These are phyloP conservation scores for Orchesella cincta DNA, from an alignment of 1,140 invertebrate genomes.

Conservation along the genomic window DNA sequence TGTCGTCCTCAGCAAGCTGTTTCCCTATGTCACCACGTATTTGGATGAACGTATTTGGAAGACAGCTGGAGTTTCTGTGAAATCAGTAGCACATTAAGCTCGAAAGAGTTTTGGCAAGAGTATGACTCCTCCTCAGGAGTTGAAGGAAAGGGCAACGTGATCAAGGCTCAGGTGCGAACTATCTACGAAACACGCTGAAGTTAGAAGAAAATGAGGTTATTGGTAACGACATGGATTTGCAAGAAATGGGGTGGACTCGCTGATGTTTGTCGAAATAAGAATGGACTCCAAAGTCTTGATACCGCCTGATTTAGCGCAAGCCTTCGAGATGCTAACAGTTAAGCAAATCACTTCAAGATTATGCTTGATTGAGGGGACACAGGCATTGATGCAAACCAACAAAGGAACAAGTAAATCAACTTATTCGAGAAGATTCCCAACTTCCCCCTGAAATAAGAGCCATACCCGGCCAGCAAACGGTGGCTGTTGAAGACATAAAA, in stretches of 20 bases:
- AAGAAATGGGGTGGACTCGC: slow-evolving; percentile 7
- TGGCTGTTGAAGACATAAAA: not conserved
- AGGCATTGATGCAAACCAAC: not conserved
- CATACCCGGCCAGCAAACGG: not conserved
- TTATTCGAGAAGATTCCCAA: not conserved
- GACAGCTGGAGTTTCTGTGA: not conserved
- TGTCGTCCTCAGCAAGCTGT: not conserved
- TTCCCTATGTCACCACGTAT: not conserved
- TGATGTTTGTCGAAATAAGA: slow-evolving; percentile 27
- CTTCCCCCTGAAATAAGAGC: not conserved
- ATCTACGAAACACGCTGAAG: not conserved
- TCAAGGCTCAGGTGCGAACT: not conserved
- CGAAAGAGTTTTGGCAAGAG: slow-evolving; percentile 11
- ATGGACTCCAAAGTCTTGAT: not conserved
- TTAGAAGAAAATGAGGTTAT: not conserved
- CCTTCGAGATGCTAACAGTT: not conserved
- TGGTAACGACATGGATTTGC: not conserved
- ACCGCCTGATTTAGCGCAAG: not conserved
- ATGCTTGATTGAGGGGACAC: too few species aligned
- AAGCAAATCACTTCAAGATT: not conserved
- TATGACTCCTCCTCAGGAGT: not conserved
- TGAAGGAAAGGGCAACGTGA: not conserved
- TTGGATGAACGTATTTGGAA: not conserved
- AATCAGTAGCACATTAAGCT: not conserved
- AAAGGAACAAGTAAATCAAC: not conserved